Conservation (phyloP, 2,888 invertebrate genomes). For the Drosophila ezoana region DNA sequence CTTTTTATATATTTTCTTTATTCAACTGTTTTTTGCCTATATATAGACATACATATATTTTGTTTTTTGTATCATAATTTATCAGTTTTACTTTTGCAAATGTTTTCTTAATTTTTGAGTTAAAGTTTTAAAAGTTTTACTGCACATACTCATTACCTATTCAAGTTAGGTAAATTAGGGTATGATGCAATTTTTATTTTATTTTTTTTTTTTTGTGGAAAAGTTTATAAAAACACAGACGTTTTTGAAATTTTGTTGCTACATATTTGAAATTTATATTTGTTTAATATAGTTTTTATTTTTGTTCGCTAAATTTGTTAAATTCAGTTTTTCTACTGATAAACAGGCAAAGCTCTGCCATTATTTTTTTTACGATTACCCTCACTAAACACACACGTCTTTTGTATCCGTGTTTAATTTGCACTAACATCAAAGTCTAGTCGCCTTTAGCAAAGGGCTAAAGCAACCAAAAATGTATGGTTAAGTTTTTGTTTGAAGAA, state of each 20-base stretch:
- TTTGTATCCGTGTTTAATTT: slow-evolving; percentile 22
- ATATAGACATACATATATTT: not conserved
- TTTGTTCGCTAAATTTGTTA: not conserved
- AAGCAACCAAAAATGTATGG: slow-evolving; percentile 42
- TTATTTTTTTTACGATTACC: slow-evolving; percentile 6
- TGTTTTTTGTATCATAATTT: not conserved
- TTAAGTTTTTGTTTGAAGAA: slow-evolving; percentile 62
- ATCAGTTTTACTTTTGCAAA: not conserved
- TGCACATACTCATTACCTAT: not conserved
- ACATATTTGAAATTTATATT: not conserved
- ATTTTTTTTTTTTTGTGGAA: not conserved
- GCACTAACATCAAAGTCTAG: slow-evolving; percentile 43
- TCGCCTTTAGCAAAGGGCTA: slow-evolving; percentile 39
- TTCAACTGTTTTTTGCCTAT: not conserved
- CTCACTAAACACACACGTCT: slow-evolving; percentile 1
- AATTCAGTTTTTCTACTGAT: not conserved
- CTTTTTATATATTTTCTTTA: slow-evolving; percentile 1
- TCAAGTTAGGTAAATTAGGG: not conserved
- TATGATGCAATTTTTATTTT: too few relatives aligned
- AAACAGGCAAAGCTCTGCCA: not conserved
- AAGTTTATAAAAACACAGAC: too few relatives aligned
- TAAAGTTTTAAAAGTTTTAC: slow-evolving; percentile 1
- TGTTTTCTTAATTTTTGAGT: not conserved
- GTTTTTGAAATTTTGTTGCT: not conserved
- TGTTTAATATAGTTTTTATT: slow-evolving; percentile 2